Evolutionary conservation across 2,888 invertebrate species (phyloP).

Genomic region (Aphelenchoides bicaudatus): DNA sequence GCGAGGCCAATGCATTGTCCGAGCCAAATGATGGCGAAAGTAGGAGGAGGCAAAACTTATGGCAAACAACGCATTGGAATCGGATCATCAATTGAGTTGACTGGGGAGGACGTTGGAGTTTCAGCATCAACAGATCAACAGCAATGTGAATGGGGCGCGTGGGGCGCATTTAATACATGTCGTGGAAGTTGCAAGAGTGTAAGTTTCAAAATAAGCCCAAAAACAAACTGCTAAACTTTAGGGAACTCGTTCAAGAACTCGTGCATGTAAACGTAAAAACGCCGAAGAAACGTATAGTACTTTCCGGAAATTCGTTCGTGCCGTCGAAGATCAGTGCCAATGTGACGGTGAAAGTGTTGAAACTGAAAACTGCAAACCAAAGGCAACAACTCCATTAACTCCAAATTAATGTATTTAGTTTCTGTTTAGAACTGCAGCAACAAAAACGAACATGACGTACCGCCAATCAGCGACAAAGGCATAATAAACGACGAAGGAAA

Average conservation of each 20-base stretch:
- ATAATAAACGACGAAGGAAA: conserved; percentile 14
- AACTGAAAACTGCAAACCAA: conserved; percentile 17
- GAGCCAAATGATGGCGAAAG: conserved; percentile 10
- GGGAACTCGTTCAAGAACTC: conserved; percentile 16
- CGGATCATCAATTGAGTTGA: conserved; percentile 10
- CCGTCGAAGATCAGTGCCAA: conserved; percentile 16
- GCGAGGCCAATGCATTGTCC: conserved; percentile 11
- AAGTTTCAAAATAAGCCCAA: background rate
- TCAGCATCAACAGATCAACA: background rate
- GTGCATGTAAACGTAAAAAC: conserved; percentile 20
- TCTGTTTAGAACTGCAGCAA: conserved; percentile 6
- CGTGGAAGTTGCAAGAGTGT: conserved; percentile 14
- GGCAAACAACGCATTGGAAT: too few species aligned
- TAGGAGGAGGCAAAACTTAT: too few species aligned
- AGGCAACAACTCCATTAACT: background rate
- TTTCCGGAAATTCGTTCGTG: conserved; percentile 6
- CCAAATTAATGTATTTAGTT: background rate
- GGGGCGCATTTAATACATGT: conserved; percentile 21
- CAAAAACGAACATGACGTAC: conserved; percentile 2
- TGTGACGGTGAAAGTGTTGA: conserved; percentile 20
- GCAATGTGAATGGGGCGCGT: conserved; percentile 17
- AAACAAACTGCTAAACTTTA: background rate
- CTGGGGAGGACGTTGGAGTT: conserved; percentile 10
- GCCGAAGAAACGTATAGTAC: conserved; percentile 15
- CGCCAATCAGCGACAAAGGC: background rate